These are phyloP conservation scores for Hydrophis major DNA, from an alignment of 2,797 vertebrate species.

Conservation along the genomic window DNA sequence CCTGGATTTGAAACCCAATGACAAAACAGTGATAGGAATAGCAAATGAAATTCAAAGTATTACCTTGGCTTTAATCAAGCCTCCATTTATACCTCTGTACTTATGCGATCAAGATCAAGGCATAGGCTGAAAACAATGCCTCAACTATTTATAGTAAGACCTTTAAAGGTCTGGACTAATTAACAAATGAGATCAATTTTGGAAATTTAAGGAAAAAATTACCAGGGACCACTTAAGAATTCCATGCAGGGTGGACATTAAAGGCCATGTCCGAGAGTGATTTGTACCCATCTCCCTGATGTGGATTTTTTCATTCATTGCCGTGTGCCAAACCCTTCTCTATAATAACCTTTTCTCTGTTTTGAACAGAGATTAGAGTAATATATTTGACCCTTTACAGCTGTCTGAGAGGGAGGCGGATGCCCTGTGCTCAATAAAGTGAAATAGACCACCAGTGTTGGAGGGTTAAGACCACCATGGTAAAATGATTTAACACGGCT, in stretches of 20 bases:
- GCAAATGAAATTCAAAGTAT: conserved; percentile 51
- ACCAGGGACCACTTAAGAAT: conserved; percentile 75
- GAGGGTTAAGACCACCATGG: conserved; percentile 78
- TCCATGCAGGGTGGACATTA: conserved; percentile 77
- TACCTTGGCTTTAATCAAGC: conserved; percentile 44
- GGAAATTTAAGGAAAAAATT: conserved; percentile 57
- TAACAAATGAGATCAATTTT: conserved; percentile 79
- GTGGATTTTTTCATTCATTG: conserved; percentile 77
- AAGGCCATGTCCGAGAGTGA: conserved; percentile 79
- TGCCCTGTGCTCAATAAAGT: conserved; percentile 76
- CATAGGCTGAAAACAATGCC: conserved; percentile 35
- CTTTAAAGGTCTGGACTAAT: conserved; percentile 77
- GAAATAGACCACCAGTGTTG: conserved; percentile 76
- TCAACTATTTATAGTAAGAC: conserved; percentile 76
- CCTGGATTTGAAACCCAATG: not conserved
- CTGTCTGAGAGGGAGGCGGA: conserved; percentile 76
- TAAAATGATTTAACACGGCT: conserved; percentile 74
- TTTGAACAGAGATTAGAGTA: conserved; percentile 82
- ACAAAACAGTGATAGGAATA: conserved; percentile 15
- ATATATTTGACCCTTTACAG: conserved; percentile 80
- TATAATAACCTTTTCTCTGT: conserved; percentile 81
- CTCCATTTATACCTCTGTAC: not conserved
- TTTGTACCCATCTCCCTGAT: conserved; percentile 73
- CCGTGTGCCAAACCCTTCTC: conserved; percentile 68
- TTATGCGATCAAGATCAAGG: conserved; percentile 31